Percentiles rank a stretch among this genome's conserved stretches.
These are phyloP conservation scores for Pinna nobilis DNA, from an alignment of 1,140 invertebrate species.

Conservation along the genomic window DNA sequence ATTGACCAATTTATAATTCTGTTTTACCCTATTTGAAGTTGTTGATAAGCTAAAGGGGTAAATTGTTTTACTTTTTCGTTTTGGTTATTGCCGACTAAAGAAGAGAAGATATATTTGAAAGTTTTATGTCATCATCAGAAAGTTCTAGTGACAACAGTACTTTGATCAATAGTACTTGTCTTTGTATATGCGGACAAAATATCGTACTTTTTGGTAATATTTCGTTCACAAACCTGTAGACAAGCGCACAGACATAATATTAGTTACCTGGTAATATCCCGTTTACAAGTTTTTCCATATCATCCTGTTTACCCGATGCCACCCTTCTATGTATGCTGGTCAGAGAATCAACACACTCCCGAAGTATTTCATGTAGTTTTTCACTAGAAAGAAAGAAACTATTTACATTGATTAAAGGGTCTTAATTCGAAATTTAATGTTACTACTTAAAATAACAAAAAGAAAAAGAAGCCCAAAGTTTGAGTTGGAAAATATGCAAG, in stretches of 20 bases:
- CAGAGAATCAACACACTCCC: slow-evolving; percentile 5
- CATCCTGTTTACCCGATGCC: not conserved
- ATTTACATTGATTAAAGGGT: not conserved
- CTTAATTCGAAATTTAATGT: not conserved
- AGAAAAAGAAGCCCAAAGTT: not conserved
- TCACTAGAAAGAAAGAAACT: slow-evolving; percentile 19
- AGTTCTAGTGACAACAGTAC: too few relatives aligned
- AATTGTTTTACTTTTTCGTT: too few relatives aligned
- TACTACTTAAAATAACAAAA: not conserved
- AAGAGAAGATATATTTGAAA: too few relatives aligned
- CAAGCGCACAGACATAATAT: not conserved
- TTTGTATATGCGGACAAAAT: not conserved
- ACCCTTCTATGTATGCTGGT: not conserved
- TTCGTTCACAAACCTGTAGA: not conserved
- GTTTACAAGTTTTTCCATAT: not conserved
- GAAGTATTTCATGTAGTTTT: slow-evolving; percentile 13
- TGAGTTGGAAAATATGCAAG: not conserved
- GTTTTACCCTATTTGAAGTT: too few relatives aligned
- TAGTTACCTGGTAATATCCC: not conserved
- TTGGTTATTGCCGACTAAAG: too few relatives aligned
- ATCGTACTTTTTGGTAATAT: not conserved
- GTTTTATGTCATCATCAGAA: too few relatives aligned
- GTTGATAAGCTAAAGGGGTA: too few relatives aligned
- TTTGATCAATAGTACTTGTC: too few relatives aligned
- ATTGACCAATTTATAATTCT: too few relatives aligned